phyloP scores from a whole-genome alignment of 2,113 vertebrate species.

The Sorex fumeus region DNA sequence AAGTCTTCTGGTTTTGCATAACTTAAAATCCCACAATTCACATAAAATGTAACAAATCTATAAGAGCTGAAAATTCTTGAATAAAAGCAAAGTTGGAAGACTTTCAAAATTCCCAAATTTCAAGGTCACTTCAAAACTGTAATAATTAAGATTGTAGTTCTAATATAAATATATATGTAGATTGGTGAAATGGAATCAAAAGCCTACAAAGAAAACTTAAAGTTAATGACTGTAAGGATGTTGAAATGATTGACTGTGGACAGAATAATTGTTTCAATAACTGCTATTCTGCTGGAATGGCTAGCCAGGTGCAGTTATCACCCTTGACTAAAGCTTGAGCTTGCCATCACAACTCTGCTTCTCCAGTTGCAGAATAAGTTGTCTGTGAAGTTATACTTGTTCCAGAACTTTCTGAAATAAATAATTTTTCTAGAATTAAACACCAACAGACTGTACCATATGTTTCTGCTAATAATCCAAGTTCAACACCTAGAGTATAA shows the following conservation, averaged over 20 bases:
- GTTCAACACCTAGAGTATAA: too few relatives aligned
- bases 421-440: too few relatives aligned
- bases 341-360: too few relatives aligned
- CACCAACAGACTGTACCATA: too few relatives aligned
- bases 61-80: background rate
- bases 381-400: too few relatives aligned
- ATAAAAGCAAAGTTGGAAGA: background rate
- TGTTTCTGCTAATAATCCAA: too few relatives aligned
- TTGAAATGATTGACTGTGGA: background rate
- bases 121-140: background rate
- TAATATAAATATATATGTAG: background rate
- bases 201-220: background rate
- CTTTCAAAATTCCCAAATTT: background rate
- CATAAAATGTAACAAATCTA: background rate
- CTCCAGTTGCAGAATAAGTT: too few relatives aligned
- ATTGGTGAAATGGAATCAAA: background rate
- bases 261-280: background rate
- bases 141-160: background rate
- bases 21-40: constrained; percentile 3
- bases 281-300: background rate
- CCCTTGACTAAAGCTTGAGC: too few relatives aligned
- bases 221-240: background rate
- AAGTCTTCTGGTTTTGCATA: background rate
- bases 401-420: too few relatives aligned
- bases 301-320: too few relatives aligned